Evolutionary conservation across 2,797 vertebrate species (phyloP).

Genomic region (Crax fasciolata): DNA sequence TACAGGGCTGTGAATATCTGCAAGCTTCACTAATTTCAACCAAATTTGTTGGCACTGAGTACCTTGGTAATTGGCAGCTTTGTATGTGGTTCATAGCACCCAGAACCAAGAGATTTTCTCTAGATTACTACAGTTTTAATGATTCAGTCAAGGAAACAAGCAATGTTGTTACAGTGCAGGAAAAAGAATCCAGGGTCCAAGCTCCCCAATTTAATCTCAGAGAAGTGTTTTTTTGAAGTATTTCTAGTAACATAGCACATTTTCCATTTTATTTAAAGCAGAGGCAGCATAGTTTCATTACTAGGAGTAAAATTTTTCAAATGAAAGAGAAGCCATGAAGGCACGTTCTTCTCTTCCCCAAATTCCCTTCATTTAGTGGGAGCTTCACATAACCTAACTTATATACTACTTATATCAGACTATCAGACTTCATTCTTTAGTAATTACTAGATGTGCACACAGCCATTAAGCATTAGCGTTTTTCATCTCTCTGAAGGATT

Average conservation of each 20-base stretch:
- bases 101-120: neutral
- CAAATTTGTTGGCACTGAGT: neutral
- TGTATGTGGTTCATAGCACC: neutral
- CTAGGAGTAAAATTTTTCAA: neutral
- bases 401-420: slow-evolving; percentile 41
- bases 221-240: neutral
- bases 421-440: slow-evolving; percentile 67
- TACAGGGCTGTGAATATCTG: neutral
- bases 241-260: neutral
- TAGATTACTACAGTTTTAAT: neutral
- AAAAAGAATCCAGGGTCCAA: neutral
- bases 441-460: slow-evolving; percentile 71
- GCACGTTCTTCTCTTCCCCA: neutral
- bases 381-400: slow-evolving; percentile 1
- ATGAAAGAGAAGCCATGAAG: neutral
- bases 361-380: neutral
- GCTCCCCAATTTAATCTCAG: neutral
- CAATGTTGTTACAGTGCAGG: neutral
- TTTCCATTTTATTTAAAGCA: neutral
- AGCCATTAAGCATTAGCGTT: slow-evolving; percentile 59
- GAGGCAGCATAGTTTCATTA: neutral
- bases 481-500: slow-evolving; percentile 44
- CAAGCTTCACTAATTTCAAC: neutral
- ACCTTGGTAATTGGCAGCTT: neutral
- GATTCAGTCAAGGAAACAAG: neutral